These are phyloP conservation scores for Agraylea sexmaculata DNA, from an alignment of 1,140 invertebrate species.

Conservation along the genomic window DNA sequence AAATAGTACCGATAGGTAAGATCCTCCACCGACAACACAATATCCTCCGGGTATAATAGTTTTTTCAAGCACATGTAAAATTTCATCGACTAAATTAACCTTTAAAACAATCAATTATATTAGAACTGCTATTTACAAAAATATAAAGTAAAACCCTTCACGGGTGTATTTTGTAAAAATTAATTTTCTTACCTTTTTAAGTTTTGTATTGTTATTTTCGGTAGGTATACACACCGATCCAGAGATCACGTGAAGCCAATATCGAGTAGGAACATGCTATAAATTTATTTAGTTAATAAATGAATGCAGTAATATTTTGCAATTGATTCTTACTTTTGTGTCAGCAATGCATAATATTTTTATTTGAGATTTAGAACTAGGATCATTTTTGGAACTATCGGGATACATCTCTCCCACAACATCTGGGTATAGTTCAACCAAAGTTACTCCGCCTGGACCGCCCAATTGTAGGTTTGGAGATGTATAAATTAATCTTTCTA, in stretches of 20 bases:
- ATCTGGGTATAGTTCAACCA: slow-evolving; percentile 19
- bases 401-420: slow-evolving; percentile 15
- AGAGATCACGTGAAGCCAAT: slow-evolving; percentile 19
- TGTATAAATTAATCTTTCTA: slow-evolving; percentile 13
- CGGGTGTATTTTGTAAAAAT: too few relatives aligned
- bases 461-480: slow-evolving; percentile 7
- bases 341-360: slow-evolving; percentile 20
- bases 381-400: slow-evolving; percentile 20
- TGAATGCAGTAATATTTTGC: neutral
- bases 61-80: slow-evolving; percentile 14
- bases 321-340: slow-evolving; percentile 13
- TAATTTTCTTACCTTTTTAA: slow-evolving; percentile 14
- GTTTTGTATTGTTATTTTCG: slow-evolving; percentile 18
- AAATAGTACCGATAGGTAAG: slow-evolving; percentile 1
- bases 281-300: slow-evolving; percentile 1
- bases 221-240: slow-evolving; percentile 11
- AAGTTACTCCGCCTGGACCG: slow-evolving; percentile 12
- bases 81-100: slow-evolving; percentile 16
- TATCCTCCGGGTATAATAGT: slow-evolving; percentile 13
- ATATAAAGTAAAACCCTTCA: too few relatives aligned
- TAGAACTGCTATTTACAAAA: too few relatives aligned
- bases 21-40: slow-evolving; percentile 14
- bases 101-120: slow-evolving; percentile 9
- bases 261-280: slow-evolving; percentile 16
- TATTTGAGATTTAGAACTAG: slow-evolving; percentile 10